A percentile compares a stretch with the other conserved stretches of the same genome.
Conservation (phyloP, 2,888 invertebrate genomes). For the Euzetes globulus region DNA sequence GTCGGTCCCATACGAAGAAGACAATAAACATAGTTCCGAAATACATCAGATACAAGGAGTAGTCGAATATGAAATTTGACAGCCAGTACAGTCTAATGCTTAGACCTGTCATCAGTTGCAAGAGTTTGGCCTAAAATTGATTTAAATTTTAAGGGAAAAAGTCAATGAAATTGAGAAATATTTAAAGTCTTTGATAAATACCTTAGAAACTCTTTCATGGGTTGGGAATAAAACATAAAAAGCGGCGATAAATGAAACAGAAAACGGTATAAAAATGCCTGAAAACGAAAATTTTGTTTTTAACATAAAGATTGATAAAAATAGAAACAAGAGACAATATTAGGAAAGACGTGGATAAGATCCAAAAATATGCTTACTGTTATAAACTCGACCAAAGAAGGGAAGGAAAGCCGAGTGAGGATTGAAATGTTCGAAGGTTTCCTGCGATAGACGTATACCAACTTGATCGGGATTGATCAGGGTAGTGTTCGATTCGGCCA, state of each 20-base stretch:
- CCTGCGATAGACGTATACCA: constrained; percentile 8
- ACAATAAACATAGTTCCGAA: constrained; percentile 33
- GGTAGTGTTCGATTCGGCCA: constrained; percentile 6
- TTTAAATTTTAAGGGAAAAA: background rate
- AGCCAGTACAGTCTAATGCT: constrained; percentile 48
- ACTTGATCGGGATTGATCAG: constrained; percentile 20
- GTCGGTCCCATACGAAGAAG: constrained; percentile 32
- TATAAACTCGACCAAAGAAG: constrained; percentile 36
- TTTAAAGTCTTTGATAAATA: background rate
- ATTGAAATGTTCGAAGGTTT: constrained; percentile 34
- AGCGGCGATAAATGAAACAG: constrained; percentile 36
- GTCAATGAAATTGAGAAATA: no score
- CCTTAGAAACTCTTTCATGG: constrained; percentile 35
- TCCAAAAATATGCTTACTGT: background rate
- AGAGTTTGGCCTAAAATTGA: constrained; percentile 41
- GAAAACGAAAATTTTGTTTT: background rate
- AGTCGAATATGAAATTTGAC: constrained; percentile 48
- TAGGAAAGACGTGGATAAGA: background rate
- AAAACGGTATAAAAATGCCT: constrained; percentile 36
- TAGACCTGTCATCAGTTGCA: constrained; percentile 49
- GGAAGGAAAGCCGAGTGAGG: constrained; percentile 35
- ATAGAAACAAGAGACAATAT: background rate
- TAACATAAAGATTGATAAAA: background rate
- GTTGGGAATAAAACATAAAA: constrained; percentile 37
- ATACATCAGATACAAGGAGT: constrained; percentile 29